A percentile compares a stretch with the other conserved stretches of the same genome.
Evolutionary conservation across 2,113 vertebrate genomes (phyloP).

Genomic region (Gnathonemus echidnorhynchus): DNA sequence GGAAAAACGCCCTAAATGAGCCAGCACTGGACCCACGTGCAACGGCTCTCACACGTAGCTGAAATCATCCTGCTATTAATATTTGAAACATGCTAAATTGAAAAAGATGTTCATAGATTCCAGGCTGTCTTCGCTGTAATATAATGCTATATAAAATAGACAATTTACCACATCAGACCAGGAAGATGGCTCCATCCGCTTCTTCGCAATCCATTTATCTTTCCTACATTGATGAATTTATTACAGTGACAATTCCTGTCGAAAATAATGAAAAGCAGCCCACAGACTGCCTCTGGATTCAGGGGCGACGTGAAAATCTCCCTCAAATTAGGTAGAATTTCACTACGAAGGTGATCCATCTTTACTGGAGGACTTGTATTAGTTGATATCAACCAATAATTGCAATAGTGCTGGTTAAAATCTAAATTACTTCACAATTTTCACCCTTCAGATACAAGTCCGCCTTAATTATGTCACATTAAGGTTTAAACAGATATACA

Average conservation of each 20-base stretch:
- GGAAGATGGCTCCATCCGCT: constrained; percentile 70
- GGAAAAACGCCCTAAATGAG: no score
- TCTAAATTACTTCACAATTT: constrained; percentile 39
- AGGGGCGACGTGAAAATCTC: constrained; percentile 66
- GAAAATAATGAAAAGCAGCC: constrained; percentile 78
- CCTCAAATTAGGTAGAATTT: constrained; percentile 67
- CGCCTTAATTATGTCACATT: constrained; percentile 36
- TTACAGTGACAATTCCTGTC: constrained; percentile 71
- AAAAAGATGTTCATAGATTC: constrained; percentile 71
- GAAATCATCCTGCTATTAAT: constrained; percentile 76
- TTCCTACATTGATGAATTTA: constrained; percentile 79
- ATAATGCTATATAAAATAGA: constrained; percentile 71
- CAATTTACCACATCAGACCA: constrained; percentile 67
- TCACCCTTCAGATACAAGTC: constrained; percentile 25
- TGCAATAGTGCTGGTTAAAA: constrained; percentile 41
- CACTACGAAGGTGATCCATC: constrained; percentile 52
- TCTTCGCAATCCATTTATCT: constrained; percentile 79
- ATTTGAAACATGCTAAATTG: constrained; percentile 76
- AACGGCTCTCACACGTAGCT: constrained; percentile 54
- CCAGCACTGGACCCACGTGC: constrained; percentile 26
- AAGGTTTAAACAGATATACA: constrained; percentile 26
- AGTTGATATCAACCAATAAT: constrained; percentile 31
- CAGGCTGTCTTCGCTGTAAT: constrained; percentile 71
- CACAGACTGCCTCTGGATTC: constrained; percentile 59
- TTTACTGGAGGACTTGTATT: constrained; percentile 44